Evolutionary conservation across 2,888 invertebrate species (phyloP), one percentile per base, ranked within the genome.

Genomic region (Miltochrista miniata): DNA sequence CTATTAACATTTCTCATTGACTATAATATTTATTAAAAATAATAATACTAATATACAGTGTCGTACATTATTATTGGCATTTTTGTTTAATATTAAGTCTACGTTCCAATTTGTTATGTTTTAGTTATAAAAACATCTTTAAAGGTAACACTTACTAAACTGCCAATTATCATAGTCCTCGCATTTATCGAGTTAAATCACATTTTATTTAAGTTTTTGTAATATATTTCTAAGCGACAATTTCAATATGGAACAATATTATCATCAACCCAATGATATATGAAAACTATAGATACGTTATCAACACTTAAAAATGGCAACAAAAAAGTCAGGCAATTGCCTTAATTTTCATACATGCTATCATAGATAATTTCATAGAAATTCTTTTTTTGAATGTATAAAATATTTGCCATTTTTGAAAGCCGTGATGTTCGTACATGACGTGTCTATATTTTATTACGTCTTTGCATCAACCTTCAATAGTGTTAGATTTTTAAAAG

Each of bases 21-120:
- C 68, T 80, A 75, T 30, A 31, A 11, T 42, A 15, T 74, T 75
- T 80, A 74, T 74, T 72, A 62, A 64, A 62, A 60, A 59, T 59
- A 68, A 64, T 66, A 55, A 66, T 65, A 66, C 59, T 65, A 68
- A 64, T 39, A 59, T 67, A 61, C 61, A 64, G 65, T 85, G 89
- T 89, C 89, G 89, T 90, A 90, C 89, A 76, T 79, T 74, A 68
- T 79, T 73, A 81, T 90, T 89, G 88, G 89, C 89, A 90, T 89
- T 89, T 89, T 70, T 72, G 75, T 68, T 76, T 65, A 74, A 71
- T 68, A 69, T 71, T 74, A 76, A 72, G 70, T 66, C 68, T 69
- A 79, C 76, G 79, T 87, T 86, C 80, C 81, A 83, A 72, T 72
- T 63, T 68, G 55, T 70, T 69, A 66, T 68, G n/a, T 73, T 52